A percentile compares a stretch with the other conserved stretches of the same genome.
Evolutionary conservation across 2,797 vertebrate species (phyloP).

Genomic region (Enteromius viviparus): DNA sequence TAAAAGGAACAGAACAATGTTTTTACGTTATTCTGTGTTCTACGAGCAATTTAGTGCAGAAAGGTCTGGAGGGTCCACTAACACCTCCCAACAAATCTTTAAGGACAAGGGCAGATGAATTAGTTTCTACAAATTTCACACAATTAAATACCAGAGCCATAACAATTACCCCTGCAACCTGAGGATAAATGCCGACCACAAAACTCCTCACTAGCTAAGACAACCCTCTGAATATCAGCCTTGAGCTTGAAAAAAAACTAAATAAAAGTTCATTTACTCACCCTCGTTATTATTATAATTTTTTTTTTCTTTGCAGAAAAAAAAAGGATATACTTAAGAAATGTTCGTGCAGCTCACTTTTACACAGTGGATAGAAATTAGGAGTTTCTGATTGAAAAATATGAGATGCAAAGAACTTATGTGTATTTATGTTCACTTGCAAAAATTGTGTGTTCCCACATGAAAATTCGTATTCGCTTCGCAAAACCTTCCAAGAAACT

Average conservation of each 20-base stretch:
- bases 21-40: background rate
- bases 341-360: background rate
- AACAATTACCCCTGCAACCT: background rate
- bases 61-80: background rate
- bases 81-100: background rate
- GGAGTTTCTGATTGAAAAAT: background rate
- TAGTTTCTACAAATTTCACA: background rate
- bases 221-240: background rate
- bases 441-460: background rate
- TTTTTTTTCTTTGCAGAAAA: background rate
- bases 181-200: slow-evolving; percentile 10
- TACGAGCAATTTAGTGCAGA: slow-evolving; percentile 1
- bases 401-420: background rate
- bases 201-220: background rate
- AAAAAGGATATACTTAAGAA: background rate
- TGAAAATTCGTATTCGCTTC: background rate
- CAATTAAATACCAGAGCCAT: background rate
- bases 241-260: background rate
- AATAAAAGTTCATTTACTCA: background rate
- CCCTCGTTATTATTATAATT: background rate
- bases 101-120: background rate
- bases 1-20: background rate
- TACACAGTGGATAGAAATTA: background rate
- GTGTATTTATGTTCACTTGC: background rate
- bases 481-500: background rate